phyloP scores from a whole-genome alignment of 1,140 invertebrate genomes.

The Penaeus chinensis region DNA sequence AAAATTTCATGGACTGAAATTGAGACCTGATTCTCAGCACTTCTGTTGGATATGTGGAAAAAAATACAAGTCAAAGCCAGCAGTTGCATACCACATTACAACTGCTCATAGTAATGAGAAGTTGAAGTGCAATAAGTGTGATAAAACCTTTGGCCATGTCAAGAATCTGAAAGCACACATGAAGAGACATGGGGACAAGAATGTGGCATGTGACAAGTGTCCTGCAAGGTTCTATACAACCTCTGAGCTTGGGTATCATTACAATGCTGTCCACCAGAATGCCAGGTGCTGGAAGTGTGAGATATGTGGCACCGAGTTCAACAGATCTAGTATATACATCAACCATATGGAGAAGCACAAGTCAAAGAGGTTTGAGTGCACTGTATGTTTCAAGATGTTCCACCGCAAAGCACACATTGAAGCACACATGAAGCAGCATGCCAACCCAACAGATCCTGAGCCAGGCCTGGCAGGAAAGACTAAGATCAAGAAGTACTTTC shows the following conservation, averaged over 20 bases:
- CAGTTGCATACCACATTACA: slow-evolving; percentile 38
- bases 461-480: not conserved
- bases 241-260: slow-evolving; percentile 43
- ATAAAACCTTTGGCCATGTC: slow-evolving; percentile 23
- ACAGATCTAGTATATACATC: slow-evolving; percentile 29
- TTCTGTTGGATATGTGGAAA: slow-evolving; percentile 43
- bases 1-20: slow-evolving; percentile 38
- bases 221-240: slow-evolving; percentile 36
- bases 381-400: slow-evolving; percentile 31
- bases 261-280: slow-evolving; percentile 37
- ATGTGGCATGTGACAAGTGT: slow-evolving; percentile 39
- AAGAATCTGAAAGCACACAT: slow-evolving; percentile 43
- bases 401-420: slow-evolving; percentile 32
- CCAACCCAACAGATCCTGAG: not conserved
- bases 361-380: slow-evolving; percentile 40
- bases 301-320: slow-evolving; percentile 37
- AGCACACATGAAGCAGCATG: slow-evolving; percentile 43
- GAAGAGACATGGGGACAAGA: slow-evolving; percentile 42
- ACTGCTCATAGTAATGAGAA: slow-evolving; percentile 30
- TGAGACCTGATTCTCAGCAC: slow-evolving; percentile 29
- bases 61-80: slow-evolving; percentile 34
- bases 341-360: slow-evolving; percentile 39
- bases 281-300: slow-evolving; percentile 46
- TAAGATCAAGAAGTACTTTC: slow-evolving; percentile 35
- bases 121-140: slow-evolving; percentile 19